Conservation (phyloP, 1,140 invertebrate genomes). For the Drosophila nannoptera region DNA sequence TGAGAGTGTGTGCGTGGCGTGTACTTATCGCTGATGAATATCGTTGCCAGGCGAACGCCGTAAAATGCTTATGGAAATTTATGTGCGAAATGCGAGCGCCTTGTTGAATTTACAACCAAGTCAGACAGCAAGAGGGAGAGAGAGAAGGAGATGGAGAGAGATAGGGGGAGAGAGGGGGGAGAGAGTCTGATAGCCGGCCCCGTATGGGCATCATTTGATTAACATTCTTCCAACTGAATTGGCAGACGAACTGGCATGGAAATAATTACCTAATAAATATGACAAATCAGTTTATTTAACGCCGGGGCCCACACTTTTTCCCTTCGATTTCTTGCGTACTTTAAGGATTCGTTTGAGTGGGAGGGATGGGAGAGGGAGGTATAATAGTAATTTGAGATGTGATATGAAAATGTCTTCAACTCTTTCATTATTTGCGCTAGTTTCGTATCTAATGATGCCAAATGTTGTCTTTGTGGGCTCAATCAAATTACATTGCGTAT, state of each 20-base stretch:
- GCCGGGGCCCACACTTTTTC: background rate
- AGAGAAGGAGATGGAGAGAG: background rate
- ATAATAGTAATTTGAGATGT: background rate
- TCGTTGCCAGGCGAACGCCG: slow-evolving; percentile 38
- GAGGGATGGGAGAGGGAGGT: too few species aligned
- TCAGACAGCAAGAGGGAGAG: background rate
- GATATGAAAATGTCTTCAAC: too few species aligned
- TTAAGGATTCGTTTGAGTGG: background rate
- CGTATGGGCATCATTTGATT: slow-evolving; percentile 30
- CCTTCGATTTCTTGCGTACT: background rate
- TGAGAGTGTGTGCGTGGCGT: background rate
- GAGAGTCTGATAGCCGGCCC: background rate
- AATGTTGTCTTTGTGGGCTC: background rate
- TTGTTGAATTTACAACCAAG: slow-evolving; percentile 52
- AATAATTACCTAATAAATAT: slow-evolving; percentile 34
- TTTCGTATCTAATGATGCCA: background rate
- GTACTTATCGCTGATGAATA: slow-evolving; percentile 40
- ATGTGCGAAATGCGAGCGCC: slow-evolving; percentile 19
- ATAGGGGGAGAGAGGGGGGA: background rate
- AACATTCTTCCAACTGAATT: slow-evolving; percentile 43
- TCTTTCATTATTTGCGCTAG: background rate
- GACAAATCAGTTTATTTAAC: background rate
- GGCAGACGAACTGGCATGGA: slow-evolving; percentile 38
- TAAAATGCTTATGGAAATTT: slow-evolving; percentile 45
- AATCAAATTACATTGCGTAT: background rate